phyloP scores from a whole-genome alignment of 2,797 vertebrate genomes.

The Parotocinclus haroldoi region DNA sequence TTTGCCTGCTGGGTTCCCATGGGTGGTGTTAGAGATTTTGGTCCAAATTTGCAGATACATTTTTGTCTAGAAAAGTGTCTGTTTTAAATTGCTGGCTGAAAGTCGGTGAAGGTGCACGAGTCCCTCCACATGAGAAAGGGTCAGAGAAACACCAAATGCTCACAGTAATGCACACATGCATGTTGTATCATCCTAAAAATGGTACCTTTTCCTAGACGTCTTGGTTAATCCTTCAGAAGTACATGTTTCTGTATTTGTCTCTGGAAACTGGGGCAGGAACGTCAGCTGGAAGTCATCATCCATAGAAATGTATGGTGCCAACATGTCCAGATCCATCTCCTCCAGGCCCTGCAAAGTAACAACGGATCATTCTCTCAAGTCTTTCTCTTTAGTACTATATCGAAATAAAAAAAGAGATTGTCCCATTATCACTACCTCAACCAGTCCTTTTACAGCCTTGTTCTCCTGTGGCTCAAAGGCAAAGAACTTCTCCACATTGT shows the following conservation, averaged over 20 bases:
- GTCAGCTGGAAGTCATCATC: constrained; percentile 88
- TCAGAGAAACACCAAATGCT: no score
- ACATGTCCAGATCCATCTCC: constrained; percentile 78
- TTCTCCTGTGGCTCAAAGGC: constrained; percentile 55
- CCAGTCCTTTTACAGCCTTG: constrained; percentile 39
- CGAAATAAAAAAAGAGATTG: not conserved
- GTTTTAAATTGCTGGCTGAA: no score
- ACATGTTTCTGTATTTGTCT: constrained; percentile 18
- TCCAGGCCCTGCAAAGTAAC: constrained; percentile 55
- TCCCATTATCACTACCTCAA: constrained; percentile 48
- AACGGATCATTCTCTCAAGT: not conserved
- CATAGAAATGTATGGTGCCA: constrained; percentile 91
- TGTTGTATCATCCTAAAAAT: no score
- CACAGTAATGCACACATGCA: no score
- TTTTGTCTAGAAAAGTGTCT: no score
- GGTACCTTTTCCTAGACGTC: constrained; percentile 62
- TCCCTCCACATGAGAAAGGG: no score
- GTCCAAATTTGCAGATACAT: no score
- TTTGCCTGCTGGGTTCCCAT: no score
- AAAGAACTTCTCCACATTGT: constrained; percentile 68
- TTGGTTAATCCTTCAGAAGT: not conserved
- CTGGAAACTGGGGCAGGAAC: constrained; percentile 59
- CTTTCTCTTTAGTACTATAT: not conserved
- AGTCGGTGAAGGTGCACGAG: no score
- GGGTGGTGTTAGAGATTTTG: no score